Evolutionary conservation across 2,888 invertebrate genomes (phyloP).

Genomic region (Abrostola tripartita): DNA sequence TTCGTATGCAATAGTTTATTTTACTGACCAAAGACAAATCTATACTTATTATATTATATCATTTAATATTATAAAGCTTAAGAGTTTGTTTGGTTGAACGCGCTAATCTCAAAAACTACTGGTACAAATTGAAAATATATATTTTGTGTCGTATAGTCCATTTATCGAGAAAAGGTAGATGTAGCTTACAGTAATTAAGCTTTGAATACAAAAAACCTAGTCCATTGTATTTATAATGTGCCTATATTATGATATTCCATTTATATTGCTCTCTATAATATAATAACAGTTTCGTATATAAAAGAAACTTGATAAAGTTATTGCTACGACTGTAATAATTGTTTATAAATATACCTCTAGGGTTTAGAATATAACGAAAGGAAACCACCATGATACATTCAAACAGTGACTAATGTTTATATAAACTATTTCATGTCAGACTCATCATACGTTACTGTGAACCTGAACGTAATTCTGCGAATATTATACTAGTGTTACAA

Average conservation of each 20-base stretch:
- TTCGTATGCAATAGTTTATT: background rate
- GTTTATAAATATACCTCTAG: conserved; percentile 12
- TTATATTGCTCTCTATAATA: background rate
- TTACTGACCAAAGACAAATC: too few relatives aligned
- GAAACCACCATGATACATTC: conserved; percentile 20
- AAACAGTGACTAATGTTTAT: conserved; percentile 29
- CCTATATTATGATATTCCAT: background rate
- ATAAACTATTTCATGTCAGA: conserved; percentile 4
- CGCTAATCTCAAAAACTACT: too few relatives aligned
- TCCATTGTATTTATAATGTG: background rate
- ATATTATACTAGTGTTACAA: conserved; percentile 10
- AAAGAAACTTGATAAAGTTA: background rate
- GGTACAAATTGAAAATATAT: too few relatives aligned
- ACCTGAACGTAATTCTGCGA: conserved; percentile 30
- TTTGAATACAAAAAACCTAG: too few relatives aligned
- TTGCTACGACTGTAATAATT: background rate
- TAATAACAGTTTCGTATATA: background rate
- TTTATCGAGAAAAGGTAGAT: too few relatives aligned
- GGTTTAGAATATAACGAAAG: conserved; percentile 10
- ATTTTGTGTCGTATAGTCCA: too few relatives aligned
- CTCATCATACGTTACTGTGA: conserved; percentile 10
- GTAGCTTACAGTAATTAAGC: too few relatives aligned
- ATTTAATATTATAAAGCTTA: too few relatives aligned
- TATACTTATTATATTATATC: too few relatives aligned
- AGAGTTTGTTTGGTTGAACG: too few relatives aligned